Conservation (phyloP, 2,113 vertebrate genomes). For the Sprattus sprattus region DNA sequence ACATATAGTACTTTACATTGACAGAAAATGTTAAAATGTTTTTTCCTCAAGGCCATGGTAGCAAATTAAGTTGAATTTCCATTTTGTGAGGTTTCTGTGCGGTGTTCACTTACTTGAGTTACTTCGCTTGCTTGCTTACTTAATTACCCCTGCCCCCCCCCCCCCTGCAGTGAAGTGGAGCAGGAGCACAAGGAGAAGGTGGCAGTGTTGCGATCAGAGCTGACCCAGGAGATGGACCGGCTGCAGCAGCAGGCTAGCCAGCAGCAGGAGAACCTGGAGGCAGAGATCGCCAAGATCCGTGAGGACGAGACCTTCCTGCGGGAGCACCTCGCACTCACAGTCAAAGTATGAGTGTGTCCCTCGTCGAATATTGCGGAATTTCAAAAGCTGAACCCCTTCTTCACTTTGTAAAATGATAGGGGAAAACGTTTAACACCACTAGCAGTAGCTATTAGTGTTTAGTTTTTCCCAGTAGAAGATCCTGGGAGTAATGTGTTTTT, state of each 20-base stretch:
- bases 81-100: neutral
- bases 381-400: no score
- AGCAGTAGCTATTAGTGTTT: no score
- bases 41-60: neutral
- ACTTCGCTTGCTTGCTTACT: neutral
- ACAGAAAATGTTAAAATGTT: neutral
- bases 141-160: neutral
- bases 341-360: constrained; percentile 76
- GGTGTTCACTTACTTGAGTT: neutral
- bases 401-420: no score
- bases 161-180: constrained; percentile 81
- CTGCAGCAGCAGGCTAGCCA: constrained; percentile 83
- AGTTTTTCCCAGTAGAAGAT: neutral
- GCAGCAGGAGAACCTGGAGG: constrained; percentile 82
- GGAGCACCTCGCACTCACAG: constrained; percentile 81
- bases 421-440: no score
- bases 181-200: constrained; percentile 86
- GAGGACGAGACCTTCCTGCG: constrained; percentile 81
- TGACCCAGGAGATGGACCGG: constrained; percentile 82
- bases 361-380: no score
- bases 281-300: constrained; percentile 81
- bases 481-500: constrained; percentile 1
- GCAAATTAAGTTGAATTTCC: neutral
- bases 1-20: neutral
- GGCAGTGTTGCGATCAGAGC: constrained; percentile 70